phyloP scores from a whole-genome alignment of 2,113 vertebrate genomes.

The Chinchilla lanigera region DNA sequence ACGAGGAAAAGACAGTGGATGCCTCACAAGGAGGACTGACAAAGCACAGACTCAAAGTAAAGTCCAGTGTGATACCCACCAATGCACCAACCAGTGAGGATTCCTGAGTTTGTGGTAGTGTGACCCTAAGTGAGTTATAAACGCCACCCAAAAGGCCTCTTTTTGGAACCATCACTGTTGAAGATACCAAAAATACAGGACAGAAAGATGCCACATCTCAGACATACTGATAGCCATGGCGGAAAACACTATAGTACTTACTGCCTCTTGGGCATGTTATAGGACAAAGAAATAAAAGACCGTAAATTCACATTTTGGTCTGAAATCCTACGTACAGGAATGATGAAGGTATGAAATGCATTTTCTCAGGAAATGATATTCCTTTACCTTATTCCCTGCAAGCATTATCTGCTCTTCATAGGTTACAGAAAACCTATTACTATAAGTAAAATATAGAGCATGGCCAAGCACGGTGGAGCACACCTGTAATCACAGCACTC shows the following conservation, averaged over 20 bases:
- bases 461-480: too few species aligned
- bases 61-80: neutral
- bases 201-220: neutral
- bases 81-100: neutral
- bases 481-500: too few species aligned
- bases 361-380: neutral
- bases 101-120: neutral
- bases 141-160: neutral
- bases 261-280: neutral
- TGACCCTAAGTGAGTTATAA: neutral
- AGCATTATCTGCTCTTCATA: neutral
- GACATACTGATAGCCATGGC: neutral
- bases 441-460: neutral
- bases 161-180: neutral
- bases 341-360: neutral
- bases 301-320: neutral
- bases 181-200: neutral
- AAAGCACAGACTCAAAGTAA: neutral
- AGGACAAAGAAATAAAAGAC: slow-evolving; percentile 20
- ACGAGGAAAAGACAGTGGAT: neutral
- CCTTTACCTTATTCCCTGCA: neutral
- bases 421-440: neutral
- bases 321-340: neutral
- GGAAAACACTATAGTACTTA: neutral
- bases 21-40: neutral